Evolutionary conservation across 1,140 invertebrate species (phyloP).

Genomic region (Halesus radiatus): DNA sequence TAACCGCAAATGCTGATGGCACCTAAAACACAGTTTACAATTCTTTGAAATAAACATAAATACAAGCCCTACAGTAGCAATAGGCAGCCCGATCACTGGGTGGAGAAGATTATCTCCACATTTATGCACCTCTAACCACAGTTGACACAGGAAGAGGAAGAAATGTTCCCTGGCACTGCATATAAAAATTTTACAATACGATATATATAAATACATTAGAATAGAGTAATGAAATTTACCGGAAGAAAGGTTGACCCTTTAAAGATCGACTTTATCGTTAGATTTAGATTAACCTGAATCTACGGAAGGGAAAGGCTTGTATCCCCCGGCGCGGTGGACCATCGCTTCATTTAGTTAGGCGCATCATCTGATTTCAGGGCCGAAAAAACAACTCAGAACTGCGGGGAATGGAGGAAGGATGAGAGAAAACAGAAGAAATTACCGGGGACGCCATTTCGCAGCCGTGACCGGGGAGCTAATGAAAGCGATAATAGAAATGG

Average conservation of each 20-base stretch:
- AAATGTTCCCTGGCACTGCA: too few species aligned
- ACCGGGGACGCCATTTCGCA: conserved; percentile 20
- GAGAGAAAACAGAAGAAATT: conserved; percentile 32
- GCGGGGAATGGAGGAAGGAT: not conserved
- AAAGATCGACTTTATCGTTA: not conserved
- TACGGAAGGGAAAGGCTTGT: not conserved
- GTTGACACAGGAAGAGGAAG: too few species aligned
- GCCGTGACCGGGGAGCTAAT: conserved; percentile 31
- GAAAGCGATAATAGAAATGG: conserved; percentile 38
- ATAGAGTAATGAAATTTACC: too few species aligned
- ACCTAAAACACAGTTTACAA: too few species aligned
- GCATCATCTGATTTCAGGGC: conserved; percentile 10
- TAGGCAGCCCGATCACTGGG: too few species aligned
- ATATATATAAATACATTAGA: too few species aligned
- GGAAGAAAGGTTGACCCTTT: not conserved
- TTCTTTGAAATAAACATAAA: too few species aligned
- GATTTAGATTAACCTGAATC: not conserved
- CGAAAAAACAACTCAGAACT: conserved; percentile 3
- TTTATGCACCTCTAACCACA: too few species aligned
- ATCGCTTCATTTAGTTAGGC: conserved; percentile 19
- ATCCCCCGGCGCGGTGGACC: not conserved
- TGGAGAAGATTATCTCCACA: too few species aligned
- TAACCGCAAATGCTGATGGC: too few species aligned
- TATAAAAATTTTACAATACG: too few species aligned
- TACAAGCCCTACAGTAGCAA: too few species aligned